Percentiles rank a stretch among this genome's conserved stretches.
Conservation (phyloP, 2,888 invertebrate genomes). For the Mesoligia furuncula region DNA sequence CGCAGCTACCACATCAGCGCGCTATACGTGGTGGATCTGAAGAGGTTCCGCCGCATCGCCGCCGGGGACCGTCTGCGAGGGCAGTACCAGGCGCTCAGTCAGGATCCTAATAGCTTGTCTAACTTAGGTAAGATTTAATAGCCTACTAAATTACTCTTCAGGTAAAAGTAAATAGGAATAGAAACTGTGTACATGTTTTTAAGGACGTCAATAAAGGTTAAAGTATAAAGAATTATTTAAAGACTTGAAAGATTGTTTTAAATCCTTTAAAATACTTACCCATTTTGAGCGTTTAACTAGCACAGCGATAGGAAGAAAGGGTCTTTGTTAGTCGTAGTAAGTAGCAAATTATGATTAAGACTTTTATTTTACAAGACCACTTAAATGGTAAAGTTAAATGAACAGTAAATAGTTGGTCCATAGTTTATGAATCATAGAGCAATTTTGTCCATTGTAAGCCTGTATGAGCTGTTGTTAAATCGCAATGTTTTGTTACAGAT, state of each 20-base stretch:
- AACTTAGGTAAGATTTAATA: constrained; percentile 92
- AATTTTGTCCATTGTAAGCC: background rate
- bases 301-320: no score
- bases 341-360: no score
- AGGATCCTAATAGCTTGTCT: constrained; percentile 99
- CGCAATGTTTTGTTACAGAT: constrained; percentile 83
- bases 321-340: no score
- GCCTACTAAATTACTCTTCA: background rate
- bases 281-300: no score
- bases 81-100: constrained; percentile 99
- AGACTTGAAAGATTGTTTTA: no score
- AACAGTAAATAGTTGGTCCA: background rate
- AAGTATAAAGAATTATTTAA: no score
- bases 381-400: background rate
- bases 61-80: constrained; percentile 99
- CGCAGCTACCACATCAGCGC: constrained; percentile 99
- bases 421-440: background rate
- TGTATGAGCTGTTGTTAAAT: background rate
- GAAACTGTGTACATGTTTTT: background rate
- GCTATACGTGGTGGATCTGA: constrained; percentile 99
- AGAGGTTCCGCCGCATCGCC: constrained; percentile 98
- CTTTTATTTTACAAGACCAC: no score
- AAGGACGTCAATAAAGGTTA: no score
- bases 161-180: no score
- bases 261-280: no score